Base-by-base conservation (phyloP, 1,140 invertebrate genomes). In the Gonioctena quinquepunctata region DNA sequence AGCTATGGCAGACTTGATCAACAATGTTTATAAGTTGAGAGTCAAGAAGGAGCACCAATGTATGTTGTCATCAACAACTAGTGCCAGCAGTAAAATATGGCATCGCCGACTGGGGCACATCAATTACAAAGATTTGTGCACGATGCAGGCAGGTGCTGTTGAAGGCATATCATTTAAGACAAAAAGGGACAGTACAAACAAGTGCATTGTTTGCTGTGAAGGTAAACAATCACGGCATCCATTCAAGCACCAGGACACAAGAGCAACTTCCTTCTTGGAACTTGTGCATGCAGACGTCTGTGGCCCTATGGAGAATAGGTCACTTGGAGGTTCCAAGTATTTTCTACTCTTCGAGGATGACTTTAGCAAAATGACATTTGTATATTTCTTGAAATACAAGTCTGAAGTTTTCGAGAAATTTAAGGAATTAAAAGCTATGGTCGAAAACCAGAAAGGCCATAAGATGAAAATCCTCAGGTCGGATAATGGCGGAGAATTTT, bases 191-290 rank as follows among this genome's bases (percentile, higher is more conserved):
- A 71, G 48, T 25, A 54, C 18, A 62, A 19, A 8, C 50, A 21
- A 72, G 67, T 81, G 80, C 66, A 56, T 63, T 50, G 54, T 74
- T 6, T 83, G 82, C 66, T 77, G 71, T 61, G 71, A 82, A 68
- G 79, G 75, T 18, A 83, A 81, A 57, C 76, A 78, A 54, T 26
- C 71, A 6, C 62, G 77, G 56, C 64, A 77, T 52, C 74, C 79
- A 1, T 81, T 82, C 54, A 59, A 16, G 26, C 3, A 72, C 27
- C 26, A 50, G 68, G 73, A 74, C 21, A 50, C 52, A 18, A 68
- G 74, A 69, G 68, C 73, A n/a, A 71, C 59, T 7, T 22, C 63
- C 49, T 16, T 75, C 18, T 72, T 82, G 3, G 66, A 84, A 66
- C 77, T 83, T 70, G 63, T 83, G 8, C 70, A 72, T 65, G 56